Evolutionary conservation across 2,888 invertebrate species (phyloP).

Genomic region (Uloborus plumipes): DNA sequence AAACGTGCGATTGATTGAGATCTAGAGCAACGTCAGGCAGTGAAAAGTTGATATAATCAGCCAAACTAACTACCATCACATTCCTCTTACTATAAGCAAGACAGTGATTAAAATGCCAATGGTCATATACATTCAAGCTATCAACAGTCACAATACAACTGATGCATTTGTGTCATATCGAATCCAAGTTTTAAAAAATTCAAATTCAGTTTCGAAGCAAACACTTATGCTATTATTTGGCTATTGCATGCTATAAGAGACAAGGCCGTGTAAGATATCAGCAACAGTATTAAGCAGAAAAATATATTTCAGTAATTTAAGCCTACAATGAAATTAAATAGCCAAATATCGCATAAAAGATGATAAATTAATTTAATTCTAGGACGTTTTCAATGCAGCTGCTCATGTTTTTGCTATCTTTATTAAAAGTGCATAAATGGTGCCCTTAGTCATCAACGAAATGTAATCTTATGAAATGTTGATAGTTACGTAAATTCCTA

Average conservation of each 20-base stretch:
- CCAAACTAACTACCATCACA: constrained; percentile 57
- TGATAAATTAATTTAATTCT: constrained; percentile 1
- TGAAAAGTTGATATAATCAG: constrained; percentile 58
- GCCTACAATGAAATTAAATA: background rate
- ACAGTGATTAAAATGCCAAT: constrained; percentile 60
- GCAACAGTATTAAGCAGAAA: no score
- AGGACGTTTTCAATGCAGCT: constrained; percentile 21
- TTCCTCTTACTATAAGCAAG: constrained; percentile 60
- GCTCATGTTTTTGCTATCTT: background rate
- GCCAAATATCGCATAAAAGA: constrained; percentile 31
- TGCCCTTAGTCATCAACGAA: no score
- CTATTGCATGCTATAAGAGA: background rate
- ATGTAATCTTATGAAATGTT: no score
- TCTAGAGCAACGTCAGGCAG: constrained; percentile 62
- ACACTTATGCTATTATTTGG: constrained; percentile 27
- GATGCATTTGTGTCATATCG: constrained; percentile 43
- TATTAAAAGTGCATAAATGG: no score
- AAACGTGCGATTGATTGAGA: constrained; percentile 53
- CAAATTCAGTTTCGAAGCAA: constrained; percentile 11
- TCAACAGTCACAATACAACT: constrained; percentile 54
- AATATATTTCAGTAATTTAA: no score
- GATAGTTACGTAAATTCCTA: no score
- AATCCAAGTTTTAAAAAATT: constrained; percentile 2
- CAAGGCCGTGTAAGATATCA: no score
- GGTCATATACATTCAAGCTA: constrained; percentile 52